A percentile compares a stretch with the other conserved stretches of the same genome.
These are phyloP conservation scores for Palythoa grandis DNA, from an alignment of 92 coral and sea anemone species.

Conservation along the genomic window DNA sequence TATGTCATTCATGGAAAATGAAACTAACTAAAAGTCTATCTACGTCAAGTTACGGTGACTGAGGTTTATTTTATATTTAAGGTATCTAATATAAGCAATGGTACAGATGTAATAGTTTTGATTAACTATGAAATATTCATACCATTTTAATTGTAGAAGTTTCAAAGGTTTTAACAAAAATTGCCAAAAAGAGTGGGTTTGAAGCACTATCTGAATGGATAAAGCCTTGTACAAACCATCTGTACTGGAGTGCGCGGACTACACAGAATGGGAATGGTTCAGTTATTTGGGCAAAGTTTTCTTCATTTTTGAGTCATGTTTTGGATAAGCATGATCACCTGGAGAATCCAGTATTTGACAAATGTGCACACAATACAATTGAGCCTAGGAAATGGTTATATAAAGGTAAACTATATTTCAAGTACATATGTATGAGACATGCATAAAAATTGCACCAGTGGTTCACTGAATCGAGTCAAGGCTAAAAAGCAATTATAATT, in stretches of 20 bases:
- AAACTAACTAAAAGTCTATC: no score
- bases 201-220: constrained; percentile 54
- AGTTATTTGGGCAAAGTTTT: constrained; percentile 42
- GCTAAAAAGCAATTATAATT: neutral
- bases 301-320: constrained; percentile 51
- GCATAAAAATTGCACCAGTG: neutral
- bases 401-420: constrained; percentile 5
- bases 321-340: constrained; percentile 36
- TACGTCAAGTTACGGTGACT: no score
- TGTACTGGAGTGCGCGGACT: constrained; percentile 59
- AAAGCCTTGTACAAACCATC: constrained; percentile 57
- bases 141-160: neutral
- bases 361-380: constrained; percentile 45
- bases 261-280: constrained; percentile 51
- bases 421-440: no score
- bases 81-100: no score
- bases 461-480: no score
- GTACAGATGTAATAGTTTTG: neutral
- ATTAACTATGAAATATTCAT: neutral
- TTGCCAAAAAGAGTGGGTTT: constrained; percentile 51
- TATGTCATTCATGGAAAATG: no score
- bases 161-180: constrained; percentile 42
- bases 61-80: no score
- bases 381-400: constrained; percentile 54
- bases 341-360: constrained; percentile 40